These are phyloP conservation scores for Hypotaenidia philippensis DNA, from an alignment of 2,797 vertebrate genomes.

Conservation along the genomic window DNA sequence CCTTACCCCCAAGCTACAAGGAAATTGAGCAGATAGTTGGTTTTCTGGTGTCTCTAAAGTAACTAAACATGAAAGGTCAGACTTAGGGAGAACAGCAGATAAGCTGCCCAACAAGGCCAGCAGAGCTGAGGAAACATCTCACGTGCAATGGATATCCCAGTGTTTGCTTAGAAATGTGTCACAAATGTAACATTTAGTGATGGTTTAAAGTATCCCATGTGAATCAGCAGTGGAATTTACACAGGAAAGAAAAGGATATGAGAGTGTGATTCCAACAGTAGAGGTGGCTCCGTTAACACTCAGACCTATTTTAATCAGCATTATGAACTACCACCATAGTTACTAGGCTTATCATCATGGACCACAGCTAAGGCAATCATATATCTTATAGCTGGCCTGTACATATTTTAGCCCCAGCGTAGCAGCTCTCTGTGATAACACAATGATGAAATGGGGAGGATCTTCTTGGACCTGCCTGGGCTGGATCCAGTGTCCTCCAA, in stretches of 20 bases:
- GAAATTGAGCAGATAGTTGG: constrained; percentile 37
- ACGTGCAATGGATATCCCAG: constrained; percentile 2
- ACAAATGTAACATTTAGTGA: neutral
- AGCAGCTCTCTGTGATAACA: neutral
- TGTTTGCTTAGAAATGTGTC: constrained; percentile 3
- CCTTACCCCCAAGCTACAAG: constrained; percentile 44
- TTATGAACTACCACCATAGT: neutral
- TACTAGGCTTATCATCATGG: neutral
- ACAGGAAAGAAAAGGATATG: neutral
- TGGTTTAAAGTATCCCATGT: neutral
- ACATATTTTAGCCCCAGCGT: neutral
- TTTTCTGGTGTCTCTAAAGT: constrained; percentile 40
- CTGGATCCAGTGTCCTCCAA: neutral
- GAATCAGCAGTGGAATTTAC: neutral
- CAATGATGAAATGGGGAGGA: neutral
- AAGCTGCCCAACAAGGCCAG: constrained; percentile 46
- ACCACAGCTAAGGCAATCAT: neutral
- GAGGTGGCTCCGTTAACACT: neutral
- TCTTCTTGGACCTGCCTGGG: neutral
- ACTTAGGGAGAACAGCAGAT: constrained; percentile 1
- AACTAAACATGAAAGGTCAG: constrained; percentile 40
- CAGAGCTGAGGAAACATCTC: constrained; percentile 33
- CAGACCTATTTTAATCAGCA: neutral
- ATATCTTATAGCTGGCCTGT: neutral
- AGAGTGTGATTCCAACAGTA: neutral